These are phyloP conservation scores for Polietes domitor DNA, from an alignment of 2,888 invertebrate genomes.

Conservation along the genomic window DNA sequence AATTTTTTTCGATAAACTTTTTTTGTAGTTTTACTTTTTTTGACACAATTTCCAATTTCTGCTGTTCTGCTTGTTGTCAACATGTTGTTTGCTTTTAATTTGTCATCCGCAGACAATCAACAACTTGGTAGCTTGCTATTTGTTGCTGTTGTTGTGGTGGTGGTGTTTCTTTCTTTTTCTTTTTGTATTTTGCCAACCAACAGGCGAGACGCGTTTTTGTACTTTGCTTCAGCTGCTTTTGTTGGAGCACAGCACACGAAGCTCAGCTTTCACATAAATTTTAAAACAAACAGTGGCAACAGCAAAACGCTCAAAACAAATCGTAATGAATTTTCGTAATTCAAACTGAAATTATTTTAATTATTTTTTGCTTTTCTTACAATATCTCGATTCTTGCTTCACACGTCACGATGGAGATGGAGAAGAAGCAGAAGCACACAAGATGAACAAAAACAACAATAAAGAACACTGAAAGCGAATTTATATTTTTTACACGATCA, in stretches of 20 bases:
- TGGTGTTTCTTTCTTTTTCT: neutral
- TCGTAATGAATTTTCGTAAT: neutral
- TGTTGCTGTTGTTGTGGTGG: neutral
- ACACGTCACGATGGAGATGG: neutral
- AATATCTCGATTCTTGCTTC: neutral
- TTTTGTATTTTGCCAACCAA: constrained; percentile 37
- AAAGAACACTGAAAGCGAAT: neutral
- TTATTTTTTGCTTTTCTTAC: neutral
- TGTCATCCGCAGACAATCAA: constrained; percentile 14
- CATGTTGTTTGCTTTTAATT: neutral
- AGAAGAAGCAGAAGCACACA: neutral
- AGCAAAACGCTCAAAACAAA: neutral
- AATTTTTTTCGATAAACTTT: neutral
- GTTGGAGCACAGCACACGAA: neutral
- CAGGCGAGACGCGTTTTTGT: constrained; percentile 2
- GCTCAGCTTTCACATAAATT: constrained; percentile 39
- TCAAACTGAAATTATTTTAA: neutral
- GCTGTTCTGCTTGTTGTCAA: too few relatives aligned
- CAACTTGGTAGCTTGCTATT: constrained; percentile 23
- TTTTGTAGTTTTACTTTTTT: neutral
- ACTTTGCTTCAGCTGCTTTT: neutral
- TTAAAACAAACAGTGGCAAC: constrained; percentile 4
- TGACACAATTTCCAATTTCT: neutral
- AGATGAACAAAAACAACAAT: neutral
- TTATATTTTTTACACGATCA: neutral